phyloP scores from a whole-genome alignment of 2,888 invertebrate species.

The Agrilus biguttatus region DNA sequence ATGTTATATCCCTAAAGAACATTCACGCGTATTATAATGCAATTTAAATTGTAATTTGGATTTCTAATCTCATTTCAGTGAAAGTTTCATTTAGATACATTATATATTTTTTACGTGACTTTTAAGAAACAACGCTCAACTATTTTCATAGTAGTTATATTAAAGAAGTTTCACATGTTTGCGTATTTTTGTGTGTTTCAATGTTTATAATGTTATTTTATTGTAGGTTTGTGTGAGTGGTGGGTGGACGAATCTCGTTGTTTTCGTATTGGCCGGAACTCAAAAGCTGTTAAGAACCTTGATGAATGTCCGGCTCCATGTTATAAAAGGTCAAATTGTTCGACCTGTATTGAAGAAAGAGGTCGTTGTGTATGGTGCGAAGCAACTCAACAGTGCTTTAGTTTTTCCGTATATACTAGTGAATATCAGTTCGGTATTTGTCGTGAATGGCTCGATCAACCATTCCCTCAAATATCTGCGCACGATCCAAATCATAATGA shows the following conservation, averaged over 20 bases:
- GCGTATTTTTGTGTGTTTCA: no score
- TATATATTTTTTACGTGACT: no score
- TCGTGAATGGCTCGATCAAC: slow-evolving; percentile 83
- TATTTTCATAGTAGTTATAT: no score
- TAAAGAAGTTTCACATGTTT: no score
- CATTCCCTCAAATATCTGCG: slow-evolving; percentile 34
- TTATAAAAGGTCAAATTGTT: slow-evolving; percentile 59
- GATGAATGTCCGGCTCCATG: slow-evolving; percentile 71
- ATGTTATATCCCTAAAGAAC: no score
- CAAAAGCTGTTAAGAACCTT: slow-evolving; percentile 47
- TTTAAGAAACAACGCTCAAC: no score
- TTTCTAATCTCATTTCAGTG: no score
- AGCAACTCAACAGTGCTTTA: slow-evolving; percentile 81
- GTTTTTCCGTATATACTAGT: slow-evolving; percentile 90
- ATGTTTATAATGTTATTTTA: no score
- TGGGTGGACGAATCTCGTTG: slow-evolving; percentile 80
- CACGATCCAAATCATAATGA: slow-evolving; percentile 22
- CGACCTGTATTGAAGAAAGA: slow-evolving; percentile 66
- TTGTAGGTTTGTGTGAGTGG: slow-evolving; percentile 70
- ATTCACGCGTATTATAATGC: no score
- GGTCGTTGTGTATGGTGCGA: slow-evolving; percentile 94
- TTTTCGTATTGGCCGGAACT: slow-evolving; percentile 58
- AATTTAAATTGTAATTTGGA: no score
- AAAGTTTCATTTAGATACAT: no score
- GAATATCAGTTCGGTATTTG: slow-evolving; percentile 89